These are phyloP conservation scores for Polyommatus iphigenia DNA, from an alignment of 2,888 invertebrate genomes.

Conservation along the genomic window DNA sequence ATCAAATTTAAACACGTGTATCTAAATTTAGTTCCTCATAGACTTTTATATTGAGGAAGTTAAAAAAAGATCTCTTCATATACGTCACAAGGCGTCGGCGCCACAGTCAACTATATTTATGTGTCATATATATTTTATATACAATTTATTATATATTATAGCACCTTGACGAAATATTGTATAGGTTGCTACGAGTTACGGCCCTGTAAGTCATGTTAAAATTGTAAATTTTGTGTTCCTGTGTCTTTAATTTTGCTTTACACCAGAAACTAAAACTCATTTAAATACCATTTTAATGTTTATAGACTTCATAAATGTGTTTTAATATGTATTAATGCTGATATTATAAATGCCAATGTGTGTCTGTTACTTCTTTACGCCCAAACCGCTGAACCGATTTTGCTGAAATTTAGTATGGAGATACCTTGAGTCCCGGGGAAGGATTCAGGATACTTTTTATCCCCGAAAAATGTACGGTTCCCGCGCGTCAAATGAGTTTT, in stretches of 20 bases:
- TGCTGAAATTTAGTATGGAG: too few relatives aligned
- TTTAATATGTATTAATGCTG: too few relatives aligned
- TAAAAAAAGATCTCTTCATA: not conserved
- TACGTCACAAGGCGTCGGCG: not conserved
- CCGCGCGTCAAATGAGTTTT: too few relatives aligned
- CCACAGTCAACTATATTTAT: not conserved
- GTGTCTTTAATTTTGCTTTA: not conserved
- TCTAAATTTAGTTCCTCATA: not conserved
- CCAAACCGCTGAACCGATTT: too few relatives aligned
- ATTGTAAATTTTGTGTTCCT: not conserved
- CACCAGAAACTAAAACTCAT: not conserved
- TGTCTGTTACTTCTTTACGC: too few relatives aligned
- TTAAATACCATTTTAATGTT: not conserved
- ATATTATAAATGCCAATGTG: too few relatives aligned
- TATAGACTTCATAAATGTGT: not conserved
- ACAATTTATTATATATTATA: not conserved
- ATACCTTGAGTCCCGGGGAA: too few relatives aligned
- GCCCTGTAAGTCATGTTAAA: not conserved
- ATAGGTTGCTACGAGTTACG: not conserved
- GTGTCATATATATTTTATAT: slow-evolving; percentile 15
- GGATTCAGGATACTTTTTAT: too few relatives aligned
- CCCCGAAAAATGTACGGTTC: too few relatives aligned
- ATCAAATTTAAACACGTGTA: not conserved
- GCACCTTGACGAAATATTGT: slow-evolving; percentile 4
- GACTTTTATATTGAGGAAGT: slow-evolving; percentile 20